These are phyloP conservation scores for Papilio aristodemus DNA, from an alignment of 1,140 invertebrate genomes.

Conservation along the genomic window DNA sequence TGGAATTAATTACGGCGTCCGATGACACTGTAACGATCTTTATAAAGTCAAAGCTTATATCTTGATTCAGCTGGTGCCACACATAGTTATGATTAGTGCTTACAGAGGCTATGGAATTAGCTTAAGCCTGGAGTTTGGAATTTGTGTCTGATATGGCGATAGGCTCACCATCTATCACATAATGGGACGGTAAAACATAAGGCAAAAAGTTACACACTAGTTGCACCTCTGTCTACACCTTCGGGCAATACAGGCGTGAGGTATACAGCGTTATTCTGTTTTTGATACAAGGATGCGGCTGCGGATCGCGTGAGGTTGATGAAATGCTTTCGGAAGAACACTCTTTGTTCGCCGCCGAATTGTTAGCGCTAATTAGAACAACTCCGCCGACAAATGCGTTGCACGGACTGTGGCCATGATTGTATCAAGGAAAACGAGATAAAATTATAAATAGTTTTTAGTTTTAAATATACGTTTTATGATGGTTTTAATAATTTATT, in stretches of 20 bases:
- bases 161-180: too few relatives aligned
- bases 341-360: slow-evolving; percentile 24
- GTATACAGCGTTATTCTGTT: neutral
- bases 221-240: too few relatives aligned
- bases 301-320: slow-evolving; percentile 19
- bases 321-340: slow-evolving; percentile 25
- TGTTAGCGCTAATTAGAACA: slow-evolving; percentile 26
- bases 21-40: slow-evolving; percentile 3
- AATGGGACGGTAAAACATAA: too few relatives aligned
- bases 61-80: neutral
- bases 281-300: neutral
- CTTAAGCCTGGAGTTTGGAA: too few relatives aligned
- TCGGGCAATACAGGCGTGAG: too few relatives aligned
- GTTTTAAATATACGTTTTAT: neutral
- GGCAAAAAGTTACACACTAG: too few relatives aligned
- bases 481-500: too few relatives aligned
- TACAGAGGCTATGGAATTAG: too few relatives aligned
- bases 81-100: too few relatives aligned
- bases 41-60: slow-evolving; percentile 2
- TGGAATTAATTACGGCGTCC: slow-evolving; percentile 15
- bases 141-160: too few relatives aligned
- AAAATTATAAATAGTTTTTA: neutral
- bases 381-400: slow-evolving; percentile 15
- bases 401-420: neutral
- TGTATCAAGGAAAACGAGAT: neutral